Evolutionary conservation across 2,797 vertebrate genomes (phyloP).

Genomic region (Myioborus miniatus): DNA sequence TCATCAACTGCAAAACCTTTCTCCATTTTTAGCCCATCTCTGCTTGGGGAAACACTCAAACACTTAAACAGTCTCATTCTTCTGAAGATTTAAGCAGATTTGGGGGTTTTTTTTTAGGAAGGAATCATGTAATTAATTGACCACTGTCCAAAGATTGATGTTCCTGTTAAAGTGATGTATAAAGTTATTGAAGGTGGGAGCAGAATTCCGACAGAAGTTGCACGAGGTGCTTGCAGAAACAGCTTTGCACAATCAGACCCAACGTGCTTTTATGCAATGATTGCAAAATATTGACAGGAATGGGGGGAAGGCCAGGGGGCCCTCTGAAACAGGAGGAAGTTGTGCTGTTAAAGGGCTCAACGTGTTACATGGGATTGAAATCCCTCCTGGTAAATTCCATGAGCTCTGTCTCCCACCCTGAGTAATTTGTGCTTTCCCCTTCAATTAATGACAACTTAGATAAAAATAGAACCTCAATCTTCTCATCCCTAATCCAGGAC

Average conservation of each 20-base stretch:
- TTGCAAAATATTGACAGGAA: neutral
- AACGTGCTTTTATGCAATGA: neutral
- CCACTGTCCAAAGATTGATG: neutral
- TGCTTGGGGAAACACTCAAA: neutral
- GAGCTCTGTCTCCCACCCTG: neutral
- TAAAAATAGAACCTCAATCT: constrained; percentile 32
- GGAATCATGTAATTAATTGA: neutral
- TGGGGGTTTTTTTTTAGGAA: neutral
- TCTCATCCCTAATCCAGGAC: constrained; percentile 34
- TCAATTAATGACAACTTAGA: neutral
- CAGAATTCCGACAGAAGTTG: neutral
- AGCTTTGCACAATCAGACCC: neutral
- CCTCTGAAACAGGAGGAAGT: neutral
- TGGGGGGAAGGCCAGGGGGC: neutral
- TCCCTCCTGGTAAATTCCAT: neutral
- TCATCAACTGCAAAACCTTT: neutral
- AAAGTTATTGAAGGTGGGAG: neutral
- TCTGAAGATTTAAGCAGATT: neutral
- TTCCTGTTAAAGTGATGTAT: neutral
- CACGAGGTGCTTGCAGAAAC: neutral
- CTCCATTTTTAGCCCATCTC: neutral
- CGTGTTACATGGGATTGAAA: neutral
- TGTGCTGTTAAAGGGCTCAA: neutral
- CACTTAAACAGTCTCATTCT: neutral
- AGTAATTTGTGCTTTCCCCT: neutral